Evolutionary conservation across 2,888 invertebrate species (phyloP), one percentile per base, ranked within the genome.

Genomic region (Eumacrocentrus americanus): DNA sequence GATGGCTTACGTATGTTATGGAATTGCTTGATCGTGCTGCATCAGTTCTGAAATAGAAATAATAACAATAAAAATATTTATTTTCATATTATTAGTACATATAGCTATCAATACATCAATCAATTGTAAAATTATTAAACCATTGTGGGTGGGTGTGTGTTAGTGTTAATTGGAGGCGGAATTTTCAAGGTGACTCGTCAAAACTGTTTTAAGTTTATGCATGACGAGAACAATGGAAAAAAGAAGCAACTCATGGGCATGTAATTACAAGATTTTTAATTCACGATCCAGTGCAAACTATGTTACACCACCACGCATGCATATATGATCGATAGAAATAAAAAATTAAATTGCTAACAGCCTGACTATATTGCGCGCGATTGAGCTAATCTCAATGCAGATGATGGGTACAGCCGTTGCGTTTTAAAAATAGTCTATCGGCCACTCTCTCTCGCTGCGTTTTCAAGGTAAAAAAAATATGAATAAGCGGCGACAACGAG

Each of bases 391-490:
- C 56, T 64, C 47, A 57, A 58, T 63, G 60, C 57, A 63, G 61
- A 64, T 64, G 62, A 38, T 29, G 5, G 44, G 9, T 9, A 47
- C 23, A 47, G 9, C 5, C 23, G 60, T 64, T 66, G 52, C 59
- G 62, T 52, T 65, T 60, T 51, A 62, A 66, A 67, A 67, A 67
- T 67, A 67, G 66, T 62, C 47, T 47, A 35, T 18, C n/a, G 59
- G 58, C 61, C 58, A 56, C 56, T 44, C 51, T 20, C 42, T 23
- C 16, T 5, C 44, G 18, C 25, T 16, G 40, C 29, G 47, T 58
- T 50, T 66, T 67, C 67, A 67, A 67, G 65, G 66, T 63, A 47
- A 57, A 44, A 56, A 60, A 58, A 48, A 37, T 37, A 23, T 35
- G 14, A 11, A 55, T 55, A 38, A 25, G 52, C 58, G 42, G 22